These are phyloP conservation scores for Omphaloscelis lunosa DNA, from an alignment of 2,888 invertebrate genomes.

Conservation along the genomic window DNA sequence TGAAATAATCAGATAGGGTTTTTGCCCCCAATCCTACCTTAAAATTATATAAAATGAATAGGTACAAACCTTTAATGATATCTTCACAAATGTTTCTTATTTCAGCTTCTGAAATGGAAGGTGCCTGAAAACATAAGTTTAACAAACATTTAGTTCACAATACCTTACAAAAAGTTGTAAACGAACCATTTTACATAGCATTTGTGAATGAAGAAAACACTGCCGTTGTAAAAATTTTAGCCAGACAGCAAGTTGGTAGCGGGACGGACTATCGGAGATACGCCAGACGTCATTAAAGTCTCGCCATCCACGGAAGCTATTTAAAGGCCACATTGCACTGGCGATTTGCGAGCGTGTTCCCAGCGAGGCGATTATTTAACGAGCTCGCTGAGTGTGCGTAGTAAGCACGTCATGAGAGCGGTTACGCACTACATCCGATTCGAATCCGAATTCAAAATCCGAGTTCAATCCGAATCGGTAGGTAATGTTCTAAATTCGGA, in stretches of 20 bases:
- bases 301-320: not conserved
- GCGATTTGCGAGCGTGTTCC: no score
- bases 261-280: not conserved
- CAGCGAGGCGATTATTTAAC: no score
- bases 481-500: no score
- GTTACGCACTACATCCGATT: no score
- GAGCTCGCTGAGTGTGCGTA: no score
- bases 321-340: not conserved
- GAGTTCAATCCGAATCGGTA: no score
- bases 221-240: not conserved
- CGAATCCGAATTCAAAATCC: no score
- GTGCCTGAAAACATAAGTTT: constrained; percentile 83
- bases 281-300: not conserved
- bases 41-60: not conserved
- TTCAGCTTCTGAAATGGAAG: constrained; percentile 93
- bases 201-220: not conserved
- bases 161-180: not conserved
- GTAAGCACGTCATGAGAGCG: no score
- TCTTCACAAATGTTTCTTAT: constrained; percentile 95
- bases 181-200: not conserved
- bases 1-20: no score
- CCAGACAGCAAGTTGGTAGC: not conserved
- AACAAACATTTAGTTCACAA: not conserved
- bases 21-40: no score
- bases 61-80: constrained; percentile 93